These are phyloP conservation scores for Cairina moschata DNA, from an alignment of 2,113 vertebrate genomes.

Conservation along the genomic window DNA sequence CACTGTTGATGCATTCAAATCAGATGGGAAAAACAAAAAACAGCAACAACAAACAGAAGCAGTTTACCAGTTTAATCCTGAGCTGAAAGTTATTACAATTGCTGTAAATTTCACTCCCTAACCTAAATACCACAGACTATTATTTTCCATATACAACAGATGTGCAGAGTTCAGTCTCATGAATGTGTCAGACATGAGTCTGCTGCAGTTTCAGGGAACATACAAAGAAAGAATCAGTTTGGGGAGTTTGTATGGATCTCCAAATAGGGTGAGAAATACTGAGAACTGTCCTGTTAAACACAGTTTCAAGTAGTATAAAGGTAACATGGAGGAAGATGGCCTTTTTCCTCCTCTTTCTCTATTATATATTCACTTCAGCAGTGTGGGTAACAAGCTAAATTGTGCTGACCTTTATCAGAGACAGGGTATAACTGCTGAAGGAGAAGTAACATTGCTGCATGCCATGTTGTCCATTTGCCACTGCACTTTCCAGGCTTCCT, in stretches of 20 bases:
- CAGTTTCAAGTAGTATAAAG: neutral
- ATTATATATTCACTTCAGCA: slow-evolving; percentile 14
- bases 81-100: neutral
- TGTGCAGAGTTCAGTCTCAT: neutral
- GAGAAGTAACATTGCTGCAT: neutral
- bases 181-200: neutral
- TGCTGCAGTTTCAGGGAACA: neutral
- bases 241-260: neutral
- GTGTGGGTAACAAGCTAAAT: slow-evolving; percentile 25
- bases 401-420: slow-evolving; percentile 62
- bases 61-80: neutral
- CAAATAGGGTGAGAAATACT: neutral
- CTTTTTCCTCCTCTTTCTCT: neutral
- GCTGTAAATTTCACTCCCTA: neutral
- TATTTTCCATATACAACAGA: neutral
- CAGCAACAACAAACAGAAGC: neutral
- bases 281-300: neutral
- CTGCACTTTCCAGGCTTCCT: slow-evolving; percentile 29
- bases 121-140: neutral
- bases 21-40: neutral
- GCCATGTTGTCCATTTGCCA: neutral
- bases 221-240: neutral
- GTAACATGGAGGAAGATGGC: neutral
- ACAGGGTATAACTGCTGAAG: slow-evolving; percentile 8
- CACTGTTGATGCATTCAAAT: neutral